Base-by-base conservation (phyloP, 1,140 invertebrate species). In the Caenorhabditis briggsae region DNA sequence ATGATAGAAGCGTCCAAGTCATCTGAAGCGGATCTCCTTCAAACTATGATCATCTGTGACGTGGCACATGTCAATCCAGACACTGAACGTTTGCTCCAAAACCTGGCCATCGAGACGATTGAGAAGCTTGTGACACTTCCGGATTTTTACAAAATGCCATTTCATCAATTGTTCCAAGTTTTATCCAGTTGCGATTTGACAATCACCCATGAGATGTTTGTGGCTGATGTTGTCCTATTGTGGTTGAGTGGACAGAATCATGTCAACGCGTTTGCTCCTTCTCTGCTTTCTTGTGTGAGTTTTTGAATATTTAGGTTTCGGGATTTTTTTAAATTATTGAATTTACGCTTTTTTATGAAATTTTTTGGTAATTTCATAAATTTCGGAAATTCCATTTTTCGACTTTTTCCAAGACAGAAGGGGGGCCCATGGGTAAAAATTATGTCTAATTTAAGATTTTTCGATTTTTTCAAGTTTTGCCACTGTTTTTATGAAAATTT, bases 121-220 rank as follows among this genome's bases (percentile, higher is more conserved):
- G 53, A 58, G 5, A 61, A 83, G 18, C 55, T 83, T 3, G 82
- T 83, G 2, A 9, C 53, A 18, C 82, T 83, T 18, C 82, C 82
- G 14, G 82, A 83, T 33, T 83, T 83, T 16, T 53, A 83, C 82
- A 83, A 83, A 33, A 58, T 83, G n/a, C 82, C 82, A 18, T 61
- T 58, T 9, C 53, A 83, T 18, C 82, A 83, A 61, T 20, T 83
- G 8, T 58, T 41, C 11, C 82, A 83, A 83, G 58, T 83, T 14
- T 20, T 83, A n/a, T 56, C 82, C 16, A 83, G 82, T 23, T 83
- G 82, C n/a, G 82, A 83, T 11, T 16, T 83, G 33, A 16, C 16
- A 12, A 20, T 83, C 56, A 56, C 53, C 2, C 82, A 83, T 23
- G 82, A 83, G 25, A 56, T 83, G 82, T 56, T 83, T 46, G 82